A percentile compares a stretch with the other conserved stretches of the same genome.
Conservation (phyloP, 2,888 invertebrate species). For the Tetanocera ferruginea region DNA sequence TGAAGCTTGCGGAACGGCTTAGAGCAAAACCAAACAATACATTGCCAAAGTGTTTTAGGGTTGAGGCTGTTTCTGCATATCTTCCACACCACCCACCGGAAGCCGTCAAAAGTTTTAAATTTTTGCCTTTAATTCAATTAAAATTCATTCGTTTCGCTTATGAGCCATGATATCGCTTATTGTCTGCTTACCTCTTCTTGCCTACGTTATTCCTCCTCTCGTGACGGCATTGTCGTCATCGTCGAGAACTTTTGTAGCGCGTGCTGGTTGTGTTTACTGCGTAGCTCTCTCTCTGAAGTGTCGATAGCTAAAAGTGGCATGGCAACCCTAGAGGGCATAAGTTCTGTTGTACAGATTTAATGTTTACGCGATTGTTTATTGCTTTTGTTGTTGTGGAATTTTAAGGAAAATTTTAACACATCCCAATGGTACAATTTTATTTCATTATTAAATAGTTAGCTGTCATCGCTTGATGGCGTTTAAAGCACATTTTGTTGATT, state of each 20-base stretch:
- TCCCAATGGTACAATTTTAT: not conserved
- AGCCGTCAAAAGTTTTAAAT: slow-evolving; percentile 53
- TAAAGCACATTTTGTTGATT: too few relatives aligned
- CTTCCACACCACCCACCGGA: not conserved
- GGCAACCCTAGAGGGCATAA: not conserved
- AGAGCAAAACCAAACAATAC: too few relatives aligned
- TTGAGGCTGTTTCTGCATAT: not conserved
- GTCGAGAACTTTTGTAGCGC: not conserved
- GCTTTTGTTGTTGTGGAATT: not conserved
- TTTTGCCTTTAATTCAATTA: slow-evolving; percentile 66
- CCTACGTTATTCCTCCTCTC: not conserved
- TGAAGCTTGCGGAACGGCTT: too few relatives aligned
- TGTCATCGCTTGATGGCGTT: not conserved
- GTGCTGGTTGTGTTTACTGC: not conserved
- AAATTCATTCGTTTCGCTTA: slow-evolving; percentile 67
- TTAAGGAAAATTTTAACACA: not conserved
- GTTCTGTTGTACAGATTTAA: not conserved
- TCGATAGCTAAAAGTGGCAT: not conserved
- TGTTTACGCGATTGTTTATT: not conserved
- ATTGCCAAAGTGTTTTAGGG: too few relatives aligned
- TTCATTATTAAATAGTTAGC: not conserved
- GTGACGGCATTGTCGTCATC: too few relatives aligned
- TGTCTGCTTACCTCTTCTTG: slow-evolving; percentile 21
- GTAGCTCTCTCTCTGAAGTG: too few relatives aligned
- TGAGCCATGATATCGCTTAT: slow-evolving; percentile 55